A percentile compares a stretch with the other conserved stretches of the same genome.
These are phyloP conservation scores for Hemiscyllium ocellatum DNA, from an alignment of 2,113 vertebrate species.

Conservation along the genomic window DNA sequence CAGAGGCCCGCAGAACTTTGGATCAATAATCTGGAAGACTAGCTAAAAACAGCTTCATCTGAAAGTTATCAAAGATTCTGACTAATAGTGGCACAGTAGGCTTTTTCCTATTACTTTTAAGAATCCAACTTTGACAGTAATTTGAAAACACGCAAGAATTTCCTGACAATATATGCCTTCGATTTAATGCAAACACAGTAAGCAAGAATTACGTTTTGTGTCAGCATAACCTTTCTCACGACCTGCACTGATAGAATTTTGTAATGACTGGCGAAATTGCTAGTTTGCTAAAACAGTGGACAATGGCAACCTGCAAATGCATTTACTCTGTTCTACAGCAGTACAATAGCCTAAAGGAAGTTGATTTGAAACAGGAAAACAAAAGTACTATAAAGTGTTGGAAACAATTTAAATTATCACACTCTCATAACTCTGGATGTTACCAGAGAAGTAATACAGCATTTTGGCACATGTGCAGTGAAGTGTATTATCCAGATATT, in stretches of 20 bases:
- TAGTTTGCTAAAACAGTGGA: not conserved
- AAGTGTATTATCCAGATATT: not conserved
- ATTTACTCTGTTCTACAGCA: conserved; percentile 23
- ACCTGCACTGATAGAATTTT: conserved; percentile 16
- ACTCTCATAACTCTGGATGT: not conserved
- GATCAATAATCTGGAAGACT: not conserved
- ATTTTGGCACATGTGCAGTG: too few species aligned
- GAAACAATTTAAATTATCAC: not conserved
- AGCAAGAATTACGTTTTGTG: not conserved
- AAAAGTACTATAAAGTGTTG: not conserved
- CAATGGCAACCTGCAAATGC: not conserved
- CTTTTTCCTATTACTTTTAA: not conserved
- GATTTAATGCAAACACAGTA: not conserved
- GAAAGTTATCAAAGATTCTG: not conserved
- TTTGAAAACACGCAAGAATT: not conserved
- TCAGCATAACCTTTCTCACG: conserved; percentile 6
- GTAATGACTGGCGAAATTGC: conserved; percentile 3
- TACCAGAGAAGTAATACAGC: not conserved
- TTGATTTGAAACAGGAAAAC: not conserved
- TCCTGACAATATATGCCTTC: not conserved
- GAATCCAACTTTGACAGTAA: not conserved
- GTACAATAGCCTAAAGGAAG: not conserved
- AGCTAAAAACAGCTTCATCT: not conserved
- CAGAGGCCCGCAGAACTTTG: not conserved
- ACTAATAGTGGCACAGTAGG: not conserved